Percentiles rank a stretch among this genome's conserved stretches.
Conservation (phyloP, 2,888 invertebrate genomes). For the Drosophila neonasuta region DNA sequence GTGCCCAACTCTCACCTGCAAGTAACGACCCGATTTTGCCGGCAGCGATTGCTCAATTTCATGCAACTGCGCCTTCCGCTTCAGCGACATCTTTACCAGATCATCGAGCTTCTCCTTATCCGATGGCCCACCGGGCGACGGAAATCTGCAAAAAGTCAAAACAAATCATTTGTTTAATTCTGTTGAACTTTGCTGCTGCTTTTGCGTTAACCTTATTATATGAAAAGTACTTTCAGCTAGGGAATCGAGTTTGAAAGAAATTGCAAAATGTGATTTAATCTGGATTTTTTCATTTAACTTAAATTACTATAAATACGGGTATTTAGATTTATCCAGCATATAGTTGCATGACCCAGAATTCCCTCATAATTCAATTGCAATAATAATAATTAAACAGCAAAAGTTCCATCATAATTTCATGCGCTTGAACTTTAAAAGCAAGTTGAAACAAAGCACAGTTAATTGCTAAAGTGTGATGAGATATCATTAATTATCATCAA, state of each 20-base stretch:
- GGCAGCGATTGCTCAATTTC: constrained; percentile 97
- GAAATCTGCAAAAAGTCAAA: constrained; percentile 65
- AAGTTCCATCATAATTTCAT: background rate
- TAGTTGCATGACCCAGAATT: background rate
- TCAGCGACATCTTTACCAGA: constrained; percentile 90
- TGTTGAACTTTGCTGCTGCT: background rate
- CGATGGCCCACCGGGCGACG: constrained; percentile 80
- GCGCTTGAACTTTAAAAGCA: constrained; percentile 7
- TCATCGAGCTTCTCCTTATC: constrained; percentile 85
- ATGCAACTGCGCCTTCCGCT: constrained; percentile 91
- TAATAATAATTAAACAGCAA: background rate
- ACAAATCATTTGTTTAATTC: background rate
- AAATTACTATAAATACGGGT: no score
- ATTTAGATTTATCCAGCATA: background rate
- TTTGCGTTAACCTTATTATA: no score
- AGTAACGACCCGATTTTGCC: constrained; percentile 94
- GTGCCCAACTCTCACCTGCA: constrained; percentile 83
- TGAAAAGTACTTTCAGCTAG: no score
- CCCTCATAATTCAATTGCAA: background rate
- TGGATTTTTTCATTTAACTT: no score
- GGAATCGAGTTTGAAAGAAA: no score
- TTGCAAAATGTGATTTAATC: no score
- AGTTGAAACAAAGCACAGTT: background rate
- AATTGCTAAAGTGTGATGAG: background rate
- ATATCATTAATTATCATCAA: constrained; percentile 1